Conservation (phyloP, 2,113 vertebrate genomes). For the Otolemur garnettii region DNA sequence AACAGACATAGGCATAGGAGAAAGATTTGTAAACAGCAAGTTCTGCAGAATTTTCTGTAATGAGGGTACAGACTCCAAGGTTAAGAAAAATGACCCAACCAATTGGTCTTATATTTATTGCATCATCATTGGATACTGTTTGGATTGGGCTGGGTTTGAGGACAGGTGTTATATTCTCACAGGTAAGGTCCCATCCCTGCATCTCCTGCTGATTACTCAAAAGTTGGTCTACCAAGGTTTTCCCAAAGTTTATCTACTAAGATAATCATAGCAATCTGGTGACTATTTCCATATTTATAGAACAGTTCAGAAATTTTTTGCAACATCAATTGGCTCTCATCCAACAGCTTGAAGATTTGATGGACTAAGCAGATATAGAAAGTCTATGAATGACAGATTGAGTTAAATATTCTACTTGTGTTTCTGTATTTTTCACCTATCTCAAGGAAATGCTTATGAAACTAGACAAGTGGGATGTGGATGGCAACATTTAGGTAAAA, state of each 20-base stretch:
- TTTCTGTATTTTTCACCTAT: background rate
- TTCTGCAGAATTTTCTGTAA: background rate
- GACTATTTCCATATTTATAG: background rate
- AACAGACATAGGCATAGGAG: background rate
- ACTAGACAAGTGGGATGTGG: background rate
- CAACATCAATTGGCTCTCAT: background rate
- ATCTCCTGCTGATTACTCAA: background rate
- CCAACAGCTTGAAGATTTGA: background rate
- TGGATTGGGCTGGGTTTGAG: background rate
- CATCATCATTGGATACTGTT: background rate
- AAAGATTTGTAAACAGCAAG: background rate
- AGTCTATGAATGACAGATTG: background rate
- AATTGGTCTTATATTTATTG: too few relatives aligned
- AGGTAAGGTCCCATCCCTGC: background rate
- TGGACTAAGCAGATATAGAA: background rate
- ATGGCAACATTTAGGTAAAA: background rate
- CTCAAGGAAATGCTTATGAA: background rate
- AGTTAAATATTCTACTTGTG: background rate
- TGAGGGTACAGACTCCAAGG: background rate
- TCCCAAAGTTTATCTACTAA: background rate
- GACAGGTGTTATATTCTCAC: background rate
- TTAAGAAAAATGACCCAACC: background rate
- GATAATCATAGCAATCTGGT: background rate
- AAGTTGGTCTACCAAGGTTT: background rate
- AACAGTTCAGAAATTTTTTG: conserved; percentile 2